These are phyloP conservation scores for Drosophila tani DNA, from an alignment of 1,140 invertebrate genomes.

Conservation along the genomic window DNA sequence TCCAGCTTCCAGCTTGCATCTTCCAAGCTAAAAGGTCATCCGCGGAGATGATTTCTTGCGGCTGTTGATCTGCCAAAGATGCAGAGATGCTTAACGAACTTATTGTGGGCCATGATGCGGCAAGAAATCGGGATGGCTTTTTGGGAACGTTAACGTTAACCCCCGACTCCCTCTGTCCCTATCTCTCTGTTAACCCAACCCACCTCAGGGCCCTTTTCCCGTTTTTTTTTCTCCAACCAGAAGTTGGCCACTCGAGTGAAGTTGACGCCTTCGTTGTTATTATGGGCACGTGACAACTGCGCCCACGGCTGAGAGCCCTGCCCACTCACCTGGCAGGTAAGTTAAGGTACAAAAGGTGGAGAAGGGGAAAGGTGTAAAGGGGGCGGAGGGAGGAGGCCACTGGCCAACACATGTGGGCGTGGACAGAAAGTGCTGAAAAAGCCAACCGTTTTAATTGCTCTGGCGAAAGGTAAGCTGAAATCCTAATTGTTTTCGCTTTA, in stretches of 20 bases:
- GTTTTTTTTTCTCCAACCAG: constrained; percentile 21
- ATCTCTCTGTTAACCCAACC: background rate
- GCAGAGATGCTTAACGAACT: constrained; percentile 63
- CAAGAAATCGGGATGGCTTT: constrained; percentile 70
- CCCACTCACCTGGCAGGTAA: constrained; percentile 50
- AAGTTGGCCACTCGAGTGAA: constrained; percentile 52
- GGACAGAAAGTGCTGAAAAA: constrained; percentile 40
- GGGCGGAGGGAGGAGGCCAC: constrained; percentile 4
- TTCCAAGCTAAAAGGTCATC: constrained; percentile 36
- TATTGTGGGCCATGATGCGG: constrained; percentile 73
- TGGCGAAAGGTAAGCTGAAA: constrained; percentile 31
- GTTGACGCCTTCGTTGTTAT: constrained; percentile 69
- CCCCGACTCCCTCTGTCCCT: constrained; percentile 1
- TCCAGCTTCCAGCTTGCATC: constrained; percentile 10
- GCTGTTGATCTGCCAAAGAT: constrained; percentile 14
- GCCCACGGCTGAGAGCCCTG: constrained; percentile 57
- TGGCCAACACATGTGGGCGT: constrained; percentile 42
- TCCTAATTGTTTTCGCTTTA: constrained; percentile 69
- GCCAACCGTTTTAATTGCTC: constrained; percentile 51
- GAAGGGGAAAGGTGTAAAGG: background rate
- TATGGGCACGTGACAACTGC: constrained; percentile 80
- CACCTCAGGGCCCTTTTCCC: constrained; percentile 15
- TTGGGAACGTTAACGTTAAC: constrained; percentile 21
- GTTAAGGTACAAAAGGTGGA: constrained; percentile 1
- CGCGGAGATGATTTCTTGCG: constrained; percentile 50